Evolutionary conservation across 2,113 vertebrate genomes (phyloP).

Genomic region (Sinosuthora webbiana): DNA sequence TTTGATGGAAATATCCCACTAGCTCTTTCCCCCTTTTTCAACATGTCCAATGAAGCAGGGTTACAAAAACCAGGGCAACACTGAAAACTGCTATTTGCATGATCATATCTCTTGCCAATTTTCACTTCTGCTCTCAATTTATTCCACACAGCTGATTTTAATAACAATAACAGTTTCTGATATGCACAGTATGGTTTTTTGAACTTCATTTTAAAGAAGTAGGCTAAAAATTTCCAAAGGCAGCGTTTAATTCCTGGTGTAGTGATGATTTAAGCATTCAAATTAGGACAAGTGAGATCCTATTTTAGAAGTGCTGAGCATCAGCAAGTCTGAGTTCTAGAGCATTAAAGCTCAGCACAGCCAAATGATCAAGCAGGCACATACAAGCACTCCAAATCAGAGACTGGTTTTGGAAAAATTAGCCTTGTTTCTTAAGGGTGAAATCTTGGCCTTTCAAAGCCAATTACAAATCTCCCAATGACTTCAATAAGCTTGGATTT

Average conservation of each 20-base stretch:
- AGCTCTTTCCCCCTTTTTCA: not conserved
- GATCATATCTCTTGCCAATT: conserved; percentile 7
- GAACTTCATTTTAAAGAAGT: conserved; percentile 25
- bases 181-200: not conserved
- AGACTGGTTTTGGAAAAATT: conserved; percentile 30
- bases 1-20: conserved; percentile 4
- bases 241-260: conserved; percentile 6
- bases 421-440: conserved; percentile 49
- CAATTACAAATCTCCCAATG: conserved; percentile 56
- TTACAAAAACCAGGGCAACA: not conserved
- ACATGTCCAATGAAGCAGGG: not conserved
- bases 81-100: not conserved
- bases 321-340: conserved; percentile 40
- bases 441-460: conserved; percentile 53
- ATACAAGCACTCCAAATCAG: conserved; percentile 20
- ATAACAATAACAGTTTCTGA: conserved; percentile 8
- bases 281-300: conserved; percentile 38
- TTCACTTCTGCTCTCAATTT: conserved; percentile 55
- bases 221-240: conserved; percentile 31
- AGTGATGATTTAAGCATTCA: conserved; percentile 34
- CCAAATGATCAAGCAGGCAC: not conserved
- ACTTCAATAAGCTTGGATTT: conserved; percentile 66
- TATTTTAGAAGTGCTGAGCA: conserved; percentile 44
- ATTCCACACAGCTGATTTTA: conserved; percentile 29
- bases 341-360: conserved; percentile 12